Evolutionary conservation across 2,888 invertebrate species (phyloP), one percentile per base, ranked within the genome.

Genomic region (Heliconius cydno): DNA sequence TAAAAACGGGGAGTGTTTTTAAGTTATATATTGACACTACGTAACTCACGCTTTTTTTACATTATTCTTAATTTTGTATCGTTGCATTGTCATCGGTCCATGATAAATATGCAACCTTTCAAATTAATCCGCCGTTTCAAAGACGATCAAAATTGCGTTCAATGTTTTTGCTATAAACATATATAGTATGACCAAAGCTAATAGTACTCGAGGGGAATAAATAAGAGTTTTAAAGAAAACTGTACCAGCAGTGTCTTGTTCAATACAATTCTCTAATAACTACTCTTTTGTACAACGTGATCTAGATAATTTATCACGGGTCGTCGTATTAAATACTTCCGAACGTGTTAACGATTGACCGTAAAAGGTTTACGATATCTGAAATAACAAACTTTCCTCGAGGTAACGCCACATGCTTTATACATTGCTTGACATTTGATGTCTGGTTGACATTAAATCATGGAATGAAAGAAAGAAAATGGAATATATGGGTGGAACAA

Each of bases 331-430:
- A 73, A 73, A 73, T 60, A 73, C 73, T 73, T 38, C 57, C 34
- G 15, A 60, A 73, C 60, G 73, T 60, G 73, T 73, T 73, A 73
- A 60, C 73, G 60, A 73, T 73, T 73, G n/a, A 57, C 60, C 60
- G 15, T 73, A 73, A 73, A 60, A 34, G 57, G 57, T 60, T 72
- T 73, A 73, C 57, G 60, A 25, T 38, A 73, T 34, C 73, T 60
- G 34, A 25, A 34, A 73, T 73, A n/a, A 60, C 60, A 73, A n/a
- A 73, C 34, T 73, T n/a, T 60, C 60, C n/a, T 60, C 60, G 22
- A 60, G 73, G n/a, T 60, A 34, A 73, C 5, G 34, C n/a, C n/a
- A 52, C 19, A 52, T 52, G n/a, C 22, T 22, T 72, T 57, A 22
- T 72, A 72, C 4, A 60, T 73, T 34, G 13, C 22, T 57, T 60